Percentiles rank a stretch among this genome's conserved stretches.
Conservation (phyloP, 2,113 vertebrate species). For the Labrus mixtus region DNA sequence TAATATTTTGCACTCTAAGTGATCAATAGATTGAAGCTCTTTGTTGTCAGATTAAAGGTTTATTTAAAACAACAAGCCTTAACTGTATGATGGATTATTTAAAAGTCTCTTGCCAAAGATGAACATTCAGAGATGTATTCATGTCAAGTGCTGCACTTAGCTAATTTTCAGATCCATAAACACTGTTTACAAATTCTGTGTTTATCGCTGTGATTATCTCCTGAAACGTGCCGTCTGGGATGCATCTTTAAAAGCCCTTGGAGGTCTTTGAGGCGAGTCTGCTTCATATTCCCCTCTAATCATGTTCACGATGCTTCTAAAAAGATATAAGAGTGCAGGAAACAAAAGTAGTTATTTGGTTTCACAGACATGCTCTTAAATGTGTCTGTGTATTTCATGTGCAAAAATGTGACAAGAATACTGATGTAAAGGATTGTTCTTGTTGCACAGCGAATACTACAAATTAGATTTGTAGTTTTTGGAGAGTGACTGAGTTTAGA, state of each 20-base stretch:
- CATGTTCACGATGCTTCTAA: background rate
- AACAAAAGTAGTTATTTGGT: background rate
- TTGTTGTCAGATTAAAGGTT: background rate
- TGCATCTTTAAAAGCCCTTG: background rate
- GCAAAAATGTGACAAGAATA: background rate
- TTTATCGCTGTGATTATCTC: background rate
- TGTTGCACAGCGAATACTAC: no score
- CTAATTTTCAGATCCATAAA: background rate
- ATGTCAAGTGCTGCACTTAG: background rate
- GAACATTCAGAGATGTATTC: background rate
- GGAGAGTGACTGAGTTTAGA: no score
- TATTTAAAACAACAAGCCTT: background rate
- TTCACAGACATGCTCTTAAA: no score
- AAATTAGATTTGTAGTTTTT: no score
- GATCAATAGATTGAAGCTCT: no score
- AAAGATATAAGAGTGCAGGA: background rate
- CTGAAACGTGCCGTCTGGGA: background rate
- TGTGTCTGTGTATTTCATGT: no score
- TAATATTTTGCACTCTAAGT: no score
- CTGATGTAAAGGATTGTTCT: no score
- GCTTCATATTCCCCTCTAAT: background rate
- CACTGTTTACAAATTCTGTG: background rate
- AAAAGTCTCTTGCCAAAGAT: background rate
- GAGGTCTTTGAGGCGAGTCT: background rate
- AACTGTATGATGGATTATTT: background rate